Evolutionary conservation across 1,140 invertebrate species (phyloP), one percentile per base, ranked within the genome.

Genomic region (Tribolium madens): DNA sequence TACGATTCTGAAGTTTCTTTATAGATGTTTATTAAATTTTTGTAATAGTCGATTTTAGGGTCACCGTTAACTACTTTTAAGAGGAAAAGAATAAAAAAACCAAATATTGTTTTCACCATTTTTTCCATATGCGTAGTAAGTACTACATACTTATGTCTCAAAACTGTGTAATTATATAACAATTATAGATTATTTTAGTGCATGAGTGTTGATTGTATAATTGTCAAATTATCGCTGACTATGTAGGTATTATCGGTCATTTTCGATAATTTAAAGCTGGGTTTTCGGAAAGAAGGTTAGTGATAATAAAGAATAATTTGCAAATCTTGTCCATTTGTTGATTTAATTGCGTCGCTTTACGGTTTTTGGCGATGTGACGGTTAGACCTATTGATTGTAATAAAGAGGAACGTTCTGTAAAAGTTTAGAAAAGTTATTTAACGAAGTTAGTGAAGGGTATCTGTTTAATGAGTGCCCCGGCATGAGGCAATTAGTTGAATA

Each of bases 361-460:
- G 48, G 13, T 50, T 13, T 50, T 50, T 14, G 48, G 10, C n/a
- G 12, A 18, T n/a, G 15, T 64, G 26, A 18, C 57, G 26, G 3
- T 64, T 31, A 64, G n/a, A n/a, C n/a, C 36, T 42, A 42, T 42
- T 42, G 36, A 42, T 42, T 42, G 36, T 5, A 12, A 33, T 17
- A 31, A 64, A 26, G 26, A 64, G 26, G 57, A 64, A 64, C 21
- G 6, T n/a, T 42, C 6, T 14, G 15, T 57, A 21, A 33, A 64
- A 64, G 7, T 33, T 64, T 64, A 13, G 21, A 64, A 64, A 64
- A 31, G n/a, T 64, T 33, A 33, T 64, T 64, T 64, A 64, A 64
- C 21, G 57, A 64, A 64, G 57, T 64, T 64, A 64, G 57, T 64
- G 57, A 64, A 57, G 57, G 57, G 57, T 64, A 64, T 64, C 52